Evolutionary conservation across 2,888 invertebrate species (phyloP).

Genomic region (Lomographa bimaculata): DNA sequence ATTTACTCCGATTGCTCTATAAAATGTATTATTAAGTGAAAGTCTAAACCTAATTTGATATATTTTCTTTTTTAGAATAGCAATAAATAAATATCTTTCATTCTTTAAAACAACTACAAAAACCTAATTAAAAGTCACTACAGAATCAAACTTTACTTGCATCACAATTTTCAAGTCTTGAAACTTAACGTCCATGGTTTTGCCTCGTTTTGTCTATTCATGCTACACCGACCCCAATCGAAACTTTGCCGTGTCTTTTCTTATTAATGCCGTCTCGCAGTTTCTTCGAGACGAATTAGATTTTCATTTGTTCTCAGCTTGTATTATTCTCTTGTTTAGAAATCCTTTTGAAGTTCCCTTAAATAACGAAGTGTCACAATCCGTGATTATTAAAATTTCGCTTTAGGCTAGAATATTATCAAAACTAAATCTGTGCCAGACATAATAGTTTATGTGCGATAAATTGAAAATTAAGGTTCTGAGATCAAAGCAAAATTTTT

Average conservation of each 20-base stretch:
- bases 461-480: too few relatives aligned
- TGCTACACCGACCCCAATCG: slow-evolving; percentile 20
- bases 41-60: too few relatives aligned
- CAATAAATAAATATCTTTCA: too few relatives aligned
- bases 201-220: slow-evolving; percentile 35
- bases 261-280: slow-evolving; percentile 30
- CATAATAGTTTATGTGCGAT: too few relatives aligned
- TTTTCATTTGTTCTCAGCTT: slow-evolving; percentile 17
- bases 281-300: slow-evolving; percentile 31
- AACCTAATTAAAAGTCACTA: slow-evolving; percentile 2
- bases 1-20: too few relatives aligned
- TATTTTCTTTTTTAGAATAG: too few relatives aligned
- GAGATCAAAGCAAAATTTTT: too few relatives aligned
- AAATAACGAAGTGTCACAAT: not conserved
- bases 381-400: not conserved
- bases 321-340: slow-evolving; percentile 17
- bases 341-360: slow-evolving; percentile 13
- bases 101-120: too few relatives aligned
- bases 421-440: too few relatives aligned
- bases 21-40: too few relatives aligned
- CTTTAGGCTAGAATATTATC: too few relatives aligned
- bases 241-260: slow-evolving; percentile 33
- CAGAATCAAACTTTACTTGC: slow-evolving; percentile 32
- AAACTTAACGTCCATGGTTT: slow-evolving; percentile 28
- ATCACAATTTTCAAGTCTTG: slow-evolving; percentile 32